Percentiles rank a stretch among this genome's conserved stretches.
phyloP scores from a whole-genome alignment of 2,888 invertebrate genomes.

The Clusia tigrina region DNA sequence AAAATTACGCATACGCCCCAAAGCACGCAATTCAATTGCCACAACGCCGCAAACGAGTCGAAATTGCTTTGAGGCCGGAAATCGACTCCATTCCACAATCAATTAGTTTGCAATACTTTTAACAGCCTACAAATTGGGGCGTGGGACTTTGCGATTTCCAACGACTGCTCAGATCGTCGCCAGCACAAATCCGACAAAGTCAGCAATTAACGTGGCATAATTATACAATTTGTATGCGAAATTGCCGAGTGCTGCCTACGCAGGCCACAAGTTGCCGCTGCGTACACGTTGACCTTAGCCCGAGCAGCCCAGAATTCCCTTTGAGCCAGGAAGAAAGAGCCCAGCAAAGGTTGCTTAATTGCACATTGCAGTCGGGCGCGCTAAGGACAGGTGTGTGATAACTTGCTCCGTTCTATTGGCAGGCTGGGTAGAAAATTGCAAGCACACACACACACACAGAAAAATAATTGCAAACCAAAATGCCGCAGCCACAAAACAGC shows the following conservation, averaged over 20 bases:
- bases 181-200: neutral
- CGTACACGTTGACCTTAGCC: slow-evolving; percentile 4
- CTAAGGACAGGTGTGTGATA: too few relatives aligned
- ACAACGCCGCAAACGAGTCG: slow-evolving; percentile 1
- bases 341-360: neutral
- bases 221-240: slow-evolving; percentile 1
- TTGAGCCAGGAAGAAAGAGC: neutral
- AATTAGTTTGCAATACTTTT: slow-evolving; percentile 2
- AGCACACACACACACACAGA: too few relatives aligned
- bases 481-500: neutral
- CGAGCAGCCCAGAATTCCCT: neutral
- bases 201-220: slow-evolving; percentile 2
- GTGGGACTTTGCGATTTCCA: neutral
- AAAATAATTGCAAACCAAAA: slow-evolving; percentile 1
- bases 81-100: neutral
- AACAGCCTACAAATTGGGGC: neutral
- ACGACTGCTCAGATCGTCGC: neutral
- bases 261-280: neutral
- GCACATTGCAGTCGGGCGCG: neutral
- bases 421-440: too few relatives aligned
- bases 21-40: neutral
- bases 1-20: slow-evolving; percentile 1
- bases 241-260: neutral
- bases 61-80: neutral
- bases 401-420: neutral